Conservation (phyloP, 2,113 vertebrate genomes). For the Pardalotus punctatus region DNA sequence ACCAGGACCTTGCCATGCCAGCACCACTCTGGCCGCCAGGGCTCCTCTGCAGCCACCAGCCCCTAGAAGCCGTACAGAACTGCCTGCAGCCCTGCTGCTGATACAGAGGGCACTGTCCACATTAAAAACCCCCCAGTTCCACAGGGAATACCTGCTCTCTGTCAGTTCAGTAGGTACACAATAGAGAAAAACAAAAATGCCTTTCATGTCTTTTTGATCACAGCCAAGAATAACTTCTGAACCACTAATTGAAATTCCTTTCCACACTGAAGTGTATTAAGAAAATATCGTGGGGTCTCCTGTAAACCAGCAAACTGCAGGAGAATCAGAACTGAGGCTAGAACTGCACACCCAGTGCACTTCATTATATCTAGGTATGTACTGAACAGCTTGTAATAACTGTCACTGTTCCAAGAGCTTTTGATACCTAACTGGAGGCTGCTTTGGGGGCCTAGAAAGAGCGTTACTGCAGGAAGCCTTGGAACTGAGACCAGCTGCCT, state of each 20-base stretch:
- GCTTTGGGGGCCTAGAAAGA: background rate
- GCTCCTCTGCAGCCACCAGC: background rate
- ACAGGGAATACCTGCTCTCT: background rate
- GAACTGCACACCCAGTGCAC: background rate
- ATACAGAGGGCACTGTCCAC: background rate
- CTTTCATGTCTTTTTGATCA: background rate
- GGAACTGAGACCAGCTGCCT: background rate
- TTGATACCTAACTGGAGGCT: background rate
- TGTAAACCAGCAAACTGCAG: background rate
- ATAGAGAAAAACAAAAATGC: accelerated
- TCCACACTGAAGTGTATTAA: background rate
- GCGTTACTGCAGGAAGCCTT: background rate
- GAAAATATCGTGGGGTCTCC: background rate
- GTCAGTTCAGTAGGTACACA: background rate
- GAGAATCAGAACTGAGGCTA: background rate
- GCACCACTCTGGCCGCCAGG: accelerated
- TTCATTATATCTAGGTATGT: background rate
- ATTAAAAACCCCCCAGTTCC: background rate
- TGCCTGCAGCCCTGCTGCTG: background rate
- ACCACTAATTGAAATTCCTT: background rate
- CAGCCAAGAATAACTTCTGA: background rate
- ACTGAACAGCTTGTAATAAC: background rate
- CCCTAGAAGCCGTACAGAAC: background rate
- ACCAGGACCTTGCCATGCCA: background rate
- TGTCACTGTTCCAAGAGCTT: background rate